Evolutionary conservation across 2,797 vertebrate genomes (phyloP).

Genomic region (Masticophis lateralis): DNA sequence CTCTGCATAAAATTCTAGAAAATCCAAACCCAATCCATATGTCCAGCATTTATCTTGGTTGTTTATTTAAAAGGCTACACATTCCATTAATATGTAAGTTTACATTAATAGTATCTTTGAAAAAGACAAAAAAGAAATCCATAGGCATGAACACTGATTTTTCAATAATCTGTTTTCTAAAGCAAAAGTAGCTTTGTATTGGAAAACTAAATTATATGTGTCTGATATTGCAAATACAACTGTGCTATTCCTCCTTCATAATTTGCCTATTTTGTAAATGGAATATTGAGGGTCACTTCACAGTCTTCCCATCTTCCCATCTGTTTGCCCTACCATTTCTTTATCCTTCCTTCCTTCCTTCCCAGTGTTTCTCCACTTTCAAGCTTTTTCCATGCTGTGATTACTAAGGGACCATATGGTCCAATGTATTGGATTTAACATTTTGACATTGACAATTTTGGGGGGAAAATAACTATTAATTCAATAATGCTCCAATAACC

Average conservation of each 20-base stretch:
- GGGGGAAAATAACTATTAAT: neutral
- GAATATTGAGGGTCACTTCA: neutral
- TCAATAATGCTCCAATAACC: slow-evolving; percentile 19
- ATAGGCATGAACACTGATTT: neutral
- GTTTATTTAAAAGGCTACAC: neutral
- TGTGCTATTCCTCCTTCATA: neutral
- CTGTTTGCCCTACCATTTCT: neutral
- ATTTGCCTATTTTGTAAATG: neutral
- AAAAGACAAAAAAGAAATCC: neutral
- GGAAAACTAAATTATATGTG: neutral
- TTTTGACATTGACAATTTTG: slow-evolving; percentile 26
- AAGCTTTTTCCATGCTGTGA: slow-evolving; percentile 5
- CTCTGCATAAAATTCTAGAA: neutral
- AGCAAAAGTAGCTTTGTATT: neutral
- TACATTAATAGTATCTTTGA: neutral
- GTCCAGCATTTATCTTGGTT: neutral
- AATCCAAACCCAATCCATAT: neutral
- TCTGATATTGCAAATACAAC: neutral
- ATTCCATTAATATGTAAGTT: neutral
- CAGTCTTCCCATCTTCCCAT: slow-evolving; percentile 8
- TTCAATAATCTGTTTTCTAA: neutral
- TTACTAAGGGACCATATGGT: slow-evolving; percentile 10
- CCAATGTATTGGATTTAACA: slow-evolving; percentile 6
- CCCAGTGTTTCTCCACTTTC: neutral
- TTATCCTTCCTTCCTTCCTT: neutral